Conservation (phyloP, 2,888 invertebrate species). For the Slavum lentiscoides region DNA sequence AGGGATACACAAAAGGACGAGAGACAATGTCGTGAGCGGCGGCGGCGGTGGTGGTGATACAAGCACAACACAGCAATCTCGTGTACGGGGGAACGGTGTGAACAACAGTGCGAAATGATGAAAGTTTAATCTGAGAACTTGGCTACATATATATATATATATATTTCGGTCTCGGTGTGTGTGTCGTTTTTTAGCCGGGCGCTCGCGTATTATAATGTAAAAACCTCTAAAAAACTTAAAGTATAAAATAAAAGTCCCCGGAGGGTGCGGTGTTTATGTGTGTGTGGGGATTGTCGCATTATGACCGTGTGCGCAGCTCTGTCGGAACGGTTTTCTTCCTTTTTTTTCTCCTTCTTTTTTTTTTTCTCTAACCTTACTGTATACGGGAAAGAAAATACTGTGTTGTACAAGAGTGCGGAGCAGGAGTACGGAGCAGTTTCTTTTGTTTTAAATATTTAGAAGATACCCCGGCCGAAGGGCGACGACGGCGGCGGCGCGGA, state of each 20-base stretch:
- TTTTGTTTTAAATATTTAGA: conserved; percentile 54
- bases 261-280: conserved; percentile 53
- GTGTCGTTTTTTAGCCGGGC: conserved; percentile 48
- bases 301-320: conserved; percentile 34
- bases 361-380: conserved; percentile 29
- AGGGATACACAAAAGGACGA: background rate
- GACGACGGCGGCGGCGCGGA: background rate
- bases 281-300: conserved; percentile 49
- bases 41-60: background rate
- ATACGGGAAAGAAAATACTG: conserved; percentile 20
- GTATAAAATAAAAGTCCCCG: conserved; percentile 53
- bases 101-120: conserved; percentile 41
- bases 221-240: conserved; percentile 53
- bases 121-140: conserved; percentile 54
- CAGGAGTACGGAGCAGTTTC: conserved; percentile 39
- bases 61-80: conserved; percentile 12
- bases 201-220: conserved; percentile 50
- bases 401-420: background rate
- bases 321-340: conserved; percentile 29
- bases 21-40: conserved; percentile 35
- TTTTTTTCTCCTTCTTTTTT: too few species aligned
- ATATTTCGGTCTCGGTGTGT: conserved; percentile 21
- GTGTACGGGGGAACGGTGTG: conserved; percentile 9
- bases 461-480: conserved; percentile 48
- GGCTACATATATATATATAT: conserved; percentile 38